Conservation (phyloP, 1,140 invertebrate species). For the Bombus waltoni region DNA sequence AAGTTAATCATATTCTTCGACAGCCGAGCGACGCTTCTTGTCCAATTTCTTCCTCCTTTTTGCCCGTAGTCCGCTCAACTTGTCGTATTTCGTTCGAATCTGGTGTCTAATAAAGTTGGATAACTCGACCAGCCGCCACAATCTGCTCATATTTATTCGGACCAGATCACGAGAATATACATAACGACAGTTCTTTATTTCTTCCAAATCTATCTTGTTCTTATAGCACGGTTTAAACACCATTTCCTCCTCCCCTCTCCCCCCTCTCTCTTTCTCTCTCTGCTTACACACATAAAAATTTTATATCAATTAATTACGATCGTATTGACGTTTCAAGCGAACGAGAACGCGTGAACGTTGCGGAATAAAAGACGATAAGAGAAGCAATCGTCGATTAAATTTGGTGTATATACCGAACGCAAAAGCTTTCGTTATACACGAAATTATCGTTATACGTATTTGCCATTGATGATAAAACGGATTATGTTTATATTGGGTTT, state of each 20-base stretch:
- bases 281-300: not conserved
- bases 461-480: not conserved
- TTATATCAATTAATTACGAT: not conserved
- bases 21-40: not conserved
- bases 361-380: not conserved
- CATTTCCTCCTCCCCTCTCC: not conserved
- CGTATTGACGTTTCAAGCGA: not conserved
- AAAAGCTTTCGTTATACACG: not conserved
- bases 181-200: slow-evolving; percentile 33
- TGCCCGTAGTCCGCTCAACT: no score
- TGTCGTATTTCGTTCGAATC: not conserved
- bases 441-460: not conserved
- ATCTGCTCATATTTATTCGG: slow-evolving; percentile 50
- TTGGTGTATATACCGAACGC: no score
- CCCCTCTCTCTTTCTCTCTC: no score
- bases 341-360: not conserved
- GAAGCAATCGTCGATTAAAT: not conserved
- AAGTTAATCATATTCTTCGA: not conserved
- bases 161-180: slow-evolving; percentile 52
- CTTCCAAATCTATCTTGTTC: not conserved
- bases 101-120: not conserved
- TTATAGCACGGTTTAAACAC: not conserved
- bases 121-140: slow-evolving; percentile 42
- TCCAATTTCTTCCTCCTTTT: not conserved
- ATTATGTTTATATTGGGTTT: not conserved